Conservation (phyloP, 2,888 invertebrate species). For the Thecocarcelia acutangulata region DNA sequence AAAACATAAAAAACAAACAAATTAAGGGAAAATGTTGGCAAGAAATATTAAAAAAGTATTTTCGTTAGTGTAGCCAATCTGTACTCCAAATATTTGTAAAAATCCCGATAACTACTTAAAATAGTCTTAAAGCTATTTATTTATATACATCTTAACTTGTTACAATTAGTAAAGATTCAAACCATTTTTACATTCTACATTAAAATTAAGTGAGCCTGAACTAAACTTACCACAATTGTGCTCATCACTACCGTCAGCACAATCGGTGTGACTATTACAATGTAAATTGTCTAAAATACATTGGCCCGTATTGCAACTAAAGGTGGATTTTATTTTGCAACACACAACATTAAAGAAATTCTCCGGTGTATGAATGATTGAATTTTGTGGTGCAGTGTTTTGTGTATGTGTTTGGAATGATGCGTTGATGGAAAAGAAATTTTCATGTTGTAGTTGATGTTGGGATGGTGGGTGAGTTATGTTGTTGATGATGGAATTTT, state of each 20-base stretch:
- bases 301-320: conserved; percentile 84
- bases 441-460: conserved; percentile 5
- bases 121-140: neutral
- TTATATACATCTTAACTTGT: neutral
- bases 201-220: neutral
- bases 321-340: conserved; percentile 34
- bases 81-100: neutral
- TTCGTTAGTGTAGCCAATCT: too few species aligned
- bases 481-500: conserved; percentile 28
- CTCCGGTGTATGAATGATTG: conserved; percentile 36
- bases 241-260: conserved; percentile 85
- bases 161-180: conserved; percentile 20
- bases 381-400: conserved; percentile 49
- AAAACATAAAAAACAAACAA: conserved; percentile 16
- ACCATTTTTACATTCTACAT: conserved; percentile 19
- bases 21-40: neutral
- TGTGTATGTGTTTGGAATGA: conserved; percentile 31
- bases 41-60: conserved; percentile 4
- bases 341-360: conserved; percentile 8
- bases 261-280: conserved; percentile 84
- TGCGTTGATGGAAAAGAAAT: conserved; percentile 1
- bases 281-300: conserved; percentile 84
- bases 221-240: conserved; percentile 83
- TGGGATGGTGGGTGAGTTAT: conserved; percentile 24
- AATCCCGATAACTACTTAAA: conserved; percentile 1